These are phyloP conservation scores for Paracyclopina nana DNA, from an alignment of 1,140 invertebrate species.

Conservation along the genomic window DNA sequence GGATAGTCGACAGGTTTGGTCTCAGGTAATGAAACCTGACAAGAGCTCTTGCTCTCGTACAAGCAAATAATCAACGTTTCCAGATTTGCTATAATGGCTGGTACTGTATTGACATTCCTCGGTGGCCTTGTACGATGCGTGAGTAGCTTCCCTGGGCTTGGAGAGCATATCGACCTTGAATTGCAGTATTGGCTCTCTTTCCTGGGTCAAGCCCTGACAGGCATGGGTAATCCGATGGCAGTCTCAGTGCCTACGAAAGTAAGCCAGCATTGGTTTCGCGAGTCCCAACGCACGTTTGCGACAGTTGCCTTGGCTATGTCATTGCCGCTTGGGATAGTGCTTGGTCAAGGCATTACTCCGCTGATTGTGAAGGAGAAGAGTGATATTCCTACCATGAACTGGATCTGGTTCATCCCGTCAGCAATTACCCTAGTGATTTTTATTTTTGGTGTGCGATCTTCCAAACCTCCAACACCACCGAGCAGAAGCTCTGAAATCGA, in stretches of 20 bases:
- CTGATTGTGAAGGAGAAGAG: background rate
- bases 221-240: background rate
- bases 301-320: background rate
- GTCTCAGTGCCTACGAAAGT: background rate
- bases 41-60: background rate
- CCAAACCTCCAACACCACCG: background rate
- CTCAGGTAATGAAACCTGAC: background rate
- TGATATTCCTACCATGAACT: background rate
- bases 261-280: background rate
- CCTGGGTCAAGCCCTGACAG: background rate
- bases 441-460: background rate
- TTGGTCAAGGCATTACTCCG: background rate
- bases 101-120: background rate
- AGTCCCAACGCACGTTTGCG: background rate
- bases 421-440: background rate
- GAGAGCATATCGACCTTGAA: background rate
- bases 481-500: background rate
- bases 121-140: background rate
- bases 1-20: background rate
- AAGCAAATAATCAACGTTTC: background rate
- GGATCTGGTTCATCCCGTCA: background rate
- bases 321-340: background rate
- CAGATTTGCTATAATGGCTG: background rate
- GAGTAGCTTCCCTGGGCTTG: background rate
- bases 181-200: background rate